phyloP scores from a whole-genome alignment of 2,113 vertebrate species.

The Willisornis vidua region DNA sequence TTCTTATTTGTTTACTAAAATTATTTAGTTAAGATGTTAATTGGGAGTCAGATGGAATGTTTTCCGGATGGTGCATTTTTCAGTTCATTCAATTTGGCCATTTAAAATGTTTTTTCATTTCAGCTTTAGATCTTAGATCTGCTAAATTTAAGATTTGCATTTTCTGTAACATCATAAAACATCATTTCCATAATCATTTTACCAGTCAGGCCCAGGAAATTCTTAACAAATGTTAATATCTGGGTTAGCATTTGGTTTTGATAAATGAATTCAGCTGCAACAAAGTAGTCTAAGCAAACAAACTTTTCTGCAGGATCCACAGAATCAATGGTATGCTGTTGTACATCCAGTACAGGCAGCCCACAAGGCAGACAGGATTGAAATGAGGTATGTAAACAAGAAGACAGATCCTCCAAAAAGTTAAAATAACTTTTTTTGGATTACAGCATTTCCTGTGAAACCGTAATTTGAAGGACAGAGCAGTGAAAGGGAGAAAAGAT shows the following conservation, averaged over 20 bases:
- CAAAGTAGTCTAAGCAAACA: not conserved
- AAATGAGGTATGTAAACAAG: not conserved
- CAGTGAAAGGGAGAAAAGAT: not conserved
- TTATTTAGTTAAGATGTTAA: slow-evolving; percentile 49
- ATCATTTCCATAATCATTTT: slow-evolving; percentile 17
- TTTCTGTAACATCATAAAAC: slow-evolving; percentile 10
- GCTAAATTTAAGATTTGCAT: slow-evolving; percentile 24
- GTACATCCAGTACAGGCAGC: not conserved
- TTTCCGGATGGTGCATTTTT: slow-evolving; percentile 28
- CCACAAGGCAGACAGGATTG: not conserved
- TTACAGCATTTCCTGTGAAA: not conserved
- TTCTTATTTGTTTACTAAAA: slow-evolving; percentile 51
- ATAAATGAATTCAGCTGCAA: slow-evolving; percentile 10
- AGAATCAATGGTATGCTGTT: not conserved
- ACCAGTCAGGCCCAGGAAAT: not conserved
- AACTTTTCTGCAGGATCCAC: not conserved
- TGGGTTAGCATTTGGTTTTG: not conserved
- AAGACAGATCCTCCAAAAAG: not conserved
- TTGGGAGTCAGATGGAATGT: slow-evolving; percentile 14
- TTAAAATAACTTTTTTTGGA: not conserved
- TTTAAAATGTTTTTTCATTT: slow-evolving; percentile 42
- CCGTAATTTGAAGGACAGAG: not conserved
- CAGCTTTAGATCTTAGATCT: slow-evolving; percentile 19
- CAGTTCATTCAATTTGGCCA: slow-evolving; percentile 15
- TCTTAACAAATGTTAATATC: slow-evolving; percentile 11